These are phyloP conservation scores for Podarcis lilfordi DNA, from an alignment of 2,797 vertebrate genomes.

Conservation along the genomic window DNA sequence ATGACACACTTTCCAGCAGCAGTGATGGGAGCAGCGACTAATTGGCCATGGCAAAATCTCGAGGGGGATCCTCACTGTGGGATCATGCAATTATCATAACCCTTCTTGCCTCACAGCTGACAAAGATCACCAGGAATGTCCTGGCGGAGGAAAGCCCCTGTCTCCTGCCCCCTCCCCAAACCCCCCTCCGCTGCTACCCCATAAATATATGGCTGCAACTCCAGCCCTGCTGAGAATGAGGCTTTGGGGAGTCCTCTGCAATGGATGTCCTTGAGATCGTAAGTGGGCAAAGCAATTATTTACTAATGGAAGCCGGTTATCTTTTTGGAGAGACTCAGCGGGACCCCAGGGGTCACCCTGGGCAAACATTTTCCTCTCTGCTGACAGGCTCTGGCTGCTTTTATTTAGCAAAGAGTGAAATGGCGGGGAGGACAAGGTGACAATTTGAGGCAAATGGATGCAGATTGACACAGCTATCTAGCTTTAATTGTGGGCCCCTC, in stretches of 20 bases:
- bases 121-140: neutral
- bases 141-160: neutral
- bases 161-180: too few species aligned
- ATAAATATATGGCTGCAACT: neutral
- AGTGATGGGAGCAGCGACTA: neutral
- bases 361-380: neutral
- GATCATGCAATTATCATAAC: neutral
- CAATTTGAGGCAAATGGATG: too few species aligned
- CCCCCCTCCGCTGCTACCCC: neutral
- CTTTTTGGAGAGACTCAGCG: neutral
- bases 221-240: neutral
- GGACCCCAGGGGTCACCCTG: neutral
- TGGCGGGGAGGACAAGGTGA: neutral
- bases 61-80: neutral
- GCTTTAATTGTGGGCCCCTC: too few species aligned
- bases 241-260: neutral
- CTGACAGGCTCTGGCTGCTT: neutral
- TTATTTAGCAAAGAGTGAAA: neutral
- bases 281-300: too few species aligned
- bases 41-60: neutral
- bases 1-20: too few species aligned
- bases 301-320: neutral
- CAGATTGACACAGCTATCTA: too few species aligned
- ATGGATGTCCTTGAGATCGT: neutral
- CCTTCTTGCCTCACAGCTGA: neutral